Base-by-base conservation (phyloP, 2,797 vertebrate species). In the Darevskia mixta region DNA sequence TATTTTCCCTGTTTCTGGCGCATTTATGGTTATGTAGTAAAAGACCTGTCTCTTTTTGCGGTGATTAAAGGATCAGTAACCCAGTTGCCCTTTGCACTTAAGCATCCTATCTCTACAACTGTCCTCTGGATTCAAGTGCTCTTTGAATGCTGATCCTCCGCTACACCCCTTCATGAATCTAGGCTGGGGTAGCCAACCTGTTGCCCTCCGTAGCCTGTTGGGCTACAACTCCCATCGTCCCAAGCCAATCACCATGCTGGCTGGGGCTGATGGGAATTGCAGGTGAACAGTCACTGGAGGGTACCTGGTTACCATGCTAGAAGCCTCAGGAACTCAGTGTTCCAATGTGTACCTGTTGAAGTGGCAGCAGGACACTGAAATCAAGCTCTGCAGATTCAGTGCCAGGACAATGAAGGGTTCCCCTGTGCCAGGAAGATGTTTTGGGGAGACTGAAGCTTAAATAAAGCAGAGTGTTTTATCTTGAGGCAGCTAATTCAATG, bases 401-500 rank as follows among this genome's bases (percentile, higher is more conserved):
- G 64, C 20, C 11, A 87, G 38, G 29, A 45, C 29, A 82, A 75
- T 45, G 43, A 76, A 82, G 13, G 7, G 75, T 81, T 58, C 71
- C 3, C 15, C 77, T 41, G 32, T 72, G 17, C 67, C 49, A 82
- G 69, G 49, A 71, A 29, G 49, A 86, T 76, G 43, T 82, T 87
- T 61, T 82, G 38, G 71, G 61, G 55, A 82, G 71, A 64, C 67
- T 20, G 49, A n/a, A 35, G 20, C 38, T 87, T 81, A 82, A 69
- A 87, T 75, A 35, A 82, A 75, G 41, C 11, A 82, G 43, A 43
- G 38, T 64, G 58, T 75, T 87, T 58, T 64, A 66, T 76, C 71
- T 87, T 87, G 49, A 75, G 86, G 58, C 23, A 76, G 86, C 55
- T 66, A 87, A 64, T 17, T 38, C 38, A 87, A 75, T 35, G 38